Percentiles rank a stretch among this genome's conserved stretches.
phyloP scores from a whole-genome alignment of 2,113 vertebrate species.

The Phylloscopus whistleri region DNA sequence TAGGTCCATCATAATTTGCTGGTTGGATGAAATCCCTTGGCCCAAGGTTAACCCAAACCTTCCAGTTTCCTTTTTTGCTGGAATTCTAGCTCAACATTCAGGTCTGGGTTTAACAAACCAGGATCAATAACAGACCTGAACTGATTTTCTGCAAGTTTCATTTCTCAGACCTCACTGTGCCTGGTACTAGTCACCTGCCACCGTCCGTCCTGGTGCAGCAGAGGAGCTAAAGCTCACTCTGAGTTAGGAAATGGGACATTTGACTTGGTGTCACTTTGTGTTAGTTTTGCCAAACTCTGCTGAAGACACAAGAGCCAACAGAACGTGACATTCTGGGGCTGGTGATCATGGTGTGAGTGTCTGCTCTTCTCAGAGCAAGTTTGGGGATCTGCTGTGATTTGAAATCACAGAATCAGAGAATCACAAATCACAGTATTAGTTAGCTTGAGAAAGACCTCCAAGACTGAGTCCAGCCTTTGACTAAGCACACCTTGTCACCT shows the following conservation, averaged over 20 bases:
- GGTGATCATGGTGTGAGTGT: accelerated
- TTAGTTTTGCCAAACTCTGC: background rate
- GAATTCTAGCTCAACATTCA: background rate
- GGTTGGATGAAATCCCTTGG: background rate
- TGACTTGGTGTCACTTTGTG: background rate
- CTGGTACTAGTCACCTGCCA: background rate
- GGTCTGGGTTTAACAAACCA: background rate
- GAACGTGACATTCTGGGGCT: background rate
- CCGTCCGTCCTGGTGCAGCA: background rate
- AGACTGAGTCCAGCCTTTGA: background rate
- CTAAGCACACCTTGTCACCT: background rate
- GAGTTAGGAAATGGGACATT: background rate
- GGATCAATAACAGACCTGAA: background rate
- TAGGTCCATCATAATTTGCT: background rate
- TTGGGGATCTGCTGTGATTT: background rate
- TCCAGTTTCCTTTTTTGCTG: background rate
- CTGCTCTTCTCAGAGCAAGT: background rate
- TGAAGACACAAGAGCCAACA: background rate
- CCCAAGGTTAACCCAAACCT: accelerated
- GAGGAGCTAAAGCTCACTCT: background rate
- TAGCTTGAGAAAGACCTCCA: too few species aligned
- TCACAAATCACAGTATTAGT: background rate
- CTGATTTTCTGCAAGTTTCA: background rate
- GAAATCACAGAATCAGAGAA: background rate
- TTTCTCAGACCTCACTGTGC: background rate